Percentiles rank a stretch among this genome's conserved stretches.
Evolutionary conservation across 30 jellyfish, hydroid and myxozoan genomes (phyloP).

Genomic region (Haliclystus octoradiatus): DNA sequence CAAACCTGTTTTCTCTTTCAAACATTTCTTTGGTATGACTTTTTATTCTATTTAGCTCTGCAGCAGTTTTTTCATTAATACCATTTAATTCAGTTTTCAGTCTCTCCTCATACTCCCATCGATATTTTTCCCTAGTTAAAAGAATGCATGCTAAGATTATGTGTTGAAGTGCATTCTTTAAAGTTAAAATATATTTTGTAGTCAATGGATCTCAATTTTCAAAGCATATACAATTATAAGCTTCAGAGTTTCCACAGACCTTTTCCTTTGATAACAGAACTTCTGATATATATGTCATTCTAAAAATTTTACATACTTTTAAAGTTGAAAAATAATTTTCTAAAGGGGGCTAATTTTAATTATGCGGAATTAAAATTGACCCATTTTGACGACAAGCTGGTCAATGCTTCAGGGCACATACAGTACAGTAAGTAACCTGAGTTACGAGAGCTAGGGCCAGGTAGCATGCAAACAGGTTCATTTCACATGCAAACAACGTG

Average conservation of each 20-base stretch:
- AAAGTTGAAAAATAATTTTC: neutral
- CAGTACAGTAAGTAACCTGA: too few relatives aligned
- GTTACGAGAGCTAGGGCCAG: too few relatives aligned
- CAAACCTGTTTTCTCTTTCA: constrained; percentile 82
- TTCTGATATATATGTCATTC: too few relatives aligned
- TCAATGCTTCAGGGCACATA: too few relatives aligned
- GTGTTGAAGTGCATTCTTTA: neutral
- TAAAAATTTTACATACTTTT: too few relatives aligned
- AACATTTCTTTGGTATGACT: constrained; percentile 38
- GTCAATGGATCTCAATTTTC: neutral
- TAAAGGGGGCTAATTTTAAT: neutral
- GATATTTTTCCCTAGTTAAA: constrained; percentile 55
- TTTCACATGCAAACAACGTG: too few relatives aligned
- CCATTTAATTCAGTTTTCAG: constrained; percentile 38
- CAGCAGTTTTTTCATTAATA: constrained; percentile 32
- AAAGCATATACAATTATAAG: neutral
- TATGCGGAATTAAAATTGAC: too few relatives aligned
- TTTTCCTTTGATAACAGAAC: too few relatives aligned
- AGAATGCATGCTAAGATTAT: neutral
- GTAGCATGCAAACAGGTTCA: too few relatives aligned
- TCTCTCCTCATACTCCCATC: constrained; percentile 50
- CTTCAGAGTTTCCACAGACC: too few relatives aligned
- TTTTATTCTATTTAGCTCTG: constrained; percentile 55
- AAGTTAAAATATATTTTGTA: neutral
- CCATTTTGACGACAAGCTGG: too few relatives aligned